Evolutionary conservation across 2,888 invertebrate genomes (phyloP).

Genomic region (Tetragnatha montana): DNA sequence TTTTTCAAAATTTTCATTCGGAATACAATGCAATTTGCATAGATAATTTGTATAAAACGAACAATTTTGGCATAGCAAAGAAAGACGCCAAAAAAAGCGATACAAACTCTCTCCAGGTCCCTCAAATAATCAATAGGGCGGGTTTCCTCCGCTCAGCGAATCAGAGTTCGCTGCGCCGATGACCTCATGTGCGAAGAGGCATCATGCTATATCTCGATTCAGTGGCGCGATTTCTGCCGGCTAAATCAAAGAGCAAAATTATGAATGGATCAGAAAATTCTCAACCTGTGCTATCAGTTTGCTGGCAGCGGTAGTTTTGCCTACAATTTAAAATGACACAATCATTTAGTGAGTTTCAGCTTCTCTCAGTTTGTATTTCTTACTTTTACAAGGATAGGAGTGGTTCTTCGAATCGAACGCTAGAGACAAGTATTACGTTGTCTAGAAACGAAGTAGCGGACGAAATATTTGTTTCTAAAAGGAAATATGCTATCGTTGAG

Average conservation of each 20-base stretch:
- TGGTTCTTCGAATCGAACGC: not conserved
- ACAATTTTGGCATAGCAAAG: not conserved
- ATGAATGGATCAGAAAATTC: conserved; percentile 56
- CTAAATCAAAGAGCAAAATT: conserved; percentile 43
- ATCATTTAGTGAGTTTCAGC: not conserved
- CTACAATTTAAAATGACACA: not conserved
- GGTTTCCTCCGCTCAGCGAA: conserved; percentile 48
- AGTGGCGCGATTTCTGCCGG: conserved; percentile 64
- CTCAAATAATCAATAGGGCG: conserved; percentile 67
- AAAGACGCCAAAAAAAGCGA: not conserved
- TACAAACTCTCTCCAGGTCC: not conserved
- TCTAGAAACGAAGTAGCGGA: not conserved
- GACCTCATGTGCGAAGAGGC: conserved; percentile 51
- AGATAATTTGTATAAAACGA: no score
- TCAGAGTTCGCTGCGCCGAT: conserved; percentile 30
- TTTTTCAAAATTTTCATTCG: no score
- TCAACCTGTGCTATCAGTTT: conserved; percentile 27
- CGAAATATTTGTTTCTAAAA: no score
- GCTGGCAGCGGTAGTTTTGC: not conserved
- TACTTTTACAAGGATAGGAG: not conserved
- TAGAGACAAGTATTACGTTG: not conserved
- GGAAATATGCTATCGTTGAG: no score
- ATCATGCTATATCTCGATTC: conserved; percentile 55
- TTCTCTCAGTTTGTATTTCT: not conserved
- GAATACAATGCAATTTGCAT: no score